A percentile compares a stretch with the other conserved stretches of the same genome.
Evolutionary conservation across 2,888 invertebrate genomes (phyloP).

Genomic region (Frankliniella fusca): DNA sequence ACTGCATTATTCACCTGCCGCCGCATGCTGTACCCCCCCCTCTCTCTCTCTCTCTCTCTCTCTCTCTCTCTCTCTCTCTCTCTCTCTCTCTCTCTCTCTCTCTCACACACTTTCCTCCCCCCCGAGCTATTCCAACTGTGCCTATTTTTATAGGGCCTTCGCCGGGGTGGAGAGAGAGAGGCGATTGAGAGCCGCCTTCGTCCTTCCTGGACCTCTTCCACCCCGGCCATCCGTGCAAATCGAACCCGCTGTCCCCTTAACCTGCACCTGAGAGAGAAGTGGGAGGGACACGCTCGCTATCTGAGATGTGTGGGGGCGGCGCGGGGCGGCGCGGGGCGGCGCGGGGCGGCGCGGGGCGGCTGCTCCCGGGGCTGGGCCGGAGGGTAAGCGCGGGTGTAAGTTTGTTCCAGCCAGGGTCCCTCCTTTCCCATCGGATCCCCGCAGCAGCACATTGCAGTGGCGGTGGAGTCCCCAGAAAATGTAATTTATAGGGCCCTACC

Average conservation of each 20-base stretch:
- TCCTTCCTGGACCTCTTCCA: too few species aligned
- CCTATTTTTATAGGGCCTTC: background rate
- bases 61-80: too few species aligned
- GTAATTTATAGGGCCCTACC: constrained; percentile 10
- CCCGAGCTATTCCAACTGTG: background rate
- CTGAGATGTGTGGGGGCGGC: background rate
- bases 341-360: too few species aligned
- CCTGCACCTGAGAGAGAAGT: background rate
- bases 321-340: background rate
- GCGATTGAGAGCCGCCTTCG: background rate
- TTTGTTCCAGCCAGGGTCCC: background rate
- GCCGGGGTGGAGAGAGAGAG: background rate
- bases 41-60: too few species aligned
- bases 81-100: too few species aligned
- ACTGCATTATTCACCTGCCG: too few species aligned
- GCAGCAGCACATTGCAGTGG: background rate
- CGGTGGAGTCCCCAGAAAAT: background rate
- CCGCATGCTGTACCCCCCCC: too few species aligned
- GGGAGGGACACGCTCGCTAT: background rate
- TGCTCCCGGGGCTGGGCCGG: background rate
- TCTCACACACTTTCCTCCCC: too few species aligned
- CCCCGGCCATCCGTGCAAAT: background rate
- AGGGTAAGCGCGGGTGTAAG: too few species aligned
- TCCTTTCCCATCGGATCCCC: background rate
- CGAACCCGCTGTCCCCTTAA: background rate